Evolutionary conservation across 2,113 vertebrate genomes (phyloP).

Genomic region (Gavia stellata): DNA sequence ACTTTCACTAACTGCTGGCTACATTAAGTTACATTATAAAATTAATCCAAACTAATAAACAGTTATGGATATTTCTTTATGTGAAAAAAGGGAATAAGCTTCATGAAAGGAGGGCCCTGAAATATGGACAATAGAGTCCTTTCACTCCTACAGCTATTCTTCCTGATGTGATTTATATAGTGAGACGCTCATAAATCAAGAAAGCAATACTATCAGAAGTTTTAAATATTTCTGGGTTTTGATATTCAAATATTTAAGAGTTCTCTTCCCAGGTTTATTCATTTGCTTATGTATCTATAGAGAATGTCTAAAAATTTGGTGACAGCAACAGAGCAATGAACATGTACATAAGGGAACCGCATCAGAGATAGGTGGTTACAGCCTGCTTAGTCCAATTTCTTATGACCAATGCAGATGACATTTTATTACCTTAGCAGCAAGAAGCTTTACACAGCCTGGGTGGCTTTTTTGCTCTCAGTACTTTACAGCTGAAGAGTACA

Average conservation of each 20-base stretch:
- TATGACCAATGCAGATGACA: not conserved
- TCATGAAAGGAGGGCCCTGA: not conserved
- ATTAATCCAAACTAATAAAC: not conserved
- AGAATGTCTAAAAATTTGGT: not conserved
- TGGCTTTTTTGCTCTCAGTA: not conserved
- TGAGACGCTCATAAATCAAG: not conserved
- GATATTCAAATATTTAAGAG: not conserved
- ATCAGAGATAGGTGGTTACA: not conserved
- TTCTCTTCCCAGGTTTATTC: not conserved
- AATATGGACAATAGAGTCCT: not conserved
- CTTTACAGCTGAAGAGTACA: not conserved
- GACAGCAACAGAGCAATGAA: not conserved
- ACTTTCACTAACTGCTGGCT: not conserved
- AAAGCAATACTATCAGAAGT: not conserved
- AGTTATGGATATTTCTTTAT: not conserved
- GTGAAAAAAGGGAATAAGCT: not conserved
- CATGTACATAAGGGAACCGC: accelerated
- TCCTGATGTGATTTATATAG: not conserved
- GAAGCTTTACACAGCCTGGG: not conserved
- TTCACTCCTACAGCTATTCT: not conserved
- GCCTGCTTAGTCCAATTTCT: not conserved
- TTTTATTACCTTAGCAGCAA: not conserved
- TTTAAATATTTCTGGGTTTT: not conserved
- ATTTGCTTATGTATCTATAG: not conserved
- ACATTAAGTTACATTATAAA: not conserved